Evolutionary conservation across 2,113 vertebrate species (phyloP), one percentile per base, ranked within the genome.

Genomic region (Struthio camelus): DNA sequence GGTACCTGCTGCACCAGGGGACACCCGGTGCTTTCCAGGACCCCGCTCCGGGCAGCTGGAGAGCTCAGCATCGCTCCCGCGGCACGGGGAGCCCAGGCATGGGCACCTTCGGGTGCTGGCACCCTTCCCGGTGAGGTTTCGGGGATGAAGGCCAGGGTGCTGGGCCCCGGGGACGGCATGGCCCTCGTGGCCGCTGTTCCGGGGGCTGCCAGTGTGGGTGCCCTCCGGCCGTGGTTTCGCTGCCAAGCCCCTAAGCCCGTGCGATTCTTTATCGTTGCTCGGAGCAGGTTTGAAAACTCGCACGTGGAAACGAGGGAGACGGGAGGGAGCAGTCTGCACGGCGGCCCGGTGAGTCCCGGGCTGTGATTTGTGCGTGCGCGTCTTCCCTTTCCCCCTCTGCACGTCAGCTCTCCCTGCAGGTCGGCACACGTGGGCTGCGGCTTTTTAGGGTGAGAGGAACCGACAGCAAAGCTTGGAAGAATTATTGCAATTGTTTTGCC

Each of bases 71-170:
- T 48, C 46, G 7, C 46, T 48, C 46, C 46, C 6, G 46, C 18
- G 3, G 46, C 46, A 9, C 46, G 18, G 7, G 44, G 44, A 46
- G 14, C 46, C 3, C 0, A 53, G 61, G 8, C 30, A 12, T 0
- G 8, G 69, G 44, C 70, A 70, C 23, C 36, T 69, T 19, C 44
- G 46, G 61, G 38, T 34, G 27, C 61, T 2, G 40, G n/a, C n/a
- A n/a, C n/a, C n/a, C n/a, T n/a, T n/a, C 13, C 27, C 2, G 4
- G 53, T 44, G 36, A 38, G 54, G 46, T 69, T 61, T 36, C 27
- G 62, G 69, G 28, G 48, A 48, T 19, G n/a, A 11, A 17, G 23
- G 32, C n/a, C n/a, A n/a, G n/a, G n/a, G n/a, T n/a, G n/a, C n/a
- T n/a, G n/a, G n/a, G n/a, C n/a, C n/a, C n/a, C n/a, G n/a, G n/a